Base-by-base conservation (phyloP, 2,113 vertebrate species). In the Toxotes jaculatrix region DNA sequence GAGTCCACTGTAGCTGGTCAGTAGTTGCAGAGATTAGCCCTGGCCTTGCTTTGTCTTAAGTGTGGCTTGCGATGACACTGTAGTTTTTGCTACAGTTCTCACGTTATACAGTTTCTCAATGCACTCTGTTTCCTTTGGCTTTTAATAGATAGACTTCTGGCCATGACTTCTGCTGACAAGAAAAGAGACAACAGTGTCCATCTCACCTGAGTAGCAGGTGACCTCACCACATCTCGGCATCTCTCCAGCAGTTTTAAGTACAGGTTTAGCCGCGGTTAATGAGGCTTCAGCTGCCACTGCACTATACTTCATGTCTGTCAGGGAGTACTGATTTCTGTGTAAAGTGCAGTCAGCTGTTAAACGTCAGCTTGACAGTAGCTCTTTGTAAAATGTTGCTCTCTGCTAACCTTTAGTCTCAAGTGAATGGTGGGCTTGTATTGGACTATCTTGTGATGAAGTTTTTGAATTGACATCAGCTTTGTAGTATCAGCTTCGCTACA, bases 171-270 rank as follows among this genome's bases (percentile, higher is more conserved):
- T 65, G 53, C 67, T 60, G 59, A 60, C 42, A 59, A 10, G 34
- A 17, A 27, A 75, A 31, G 17, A 12, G 40, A n/a, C 63, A 19
- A 3, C 32, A 74, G 40, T 43, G 61, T 65, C 59, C 34, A 23
- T 38, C 51, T 80, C 74, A 78, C 42, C 70, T 74, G 83, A 82
- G 66, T 17, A 1, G 21, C 79, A 83, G 57, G 53, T 82, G 71
- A 86, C 79, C 70, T 43, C 4, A 63, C 36, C 27, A 47, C 69
- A 67, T 38, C 61, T 19, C 31, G 76, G 85, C 84, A 21, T 11
- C 40, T 75, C 27, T 82, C 74, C 83, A 81, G 59, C 51, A 74
- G 42, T 72, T 73, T 43, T 84, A 86, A 88, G 69, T 70, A 71
- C 62, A 82, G 38, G 16, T 80, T 87, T 79, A 85, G 56, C 51